Evolutionary conservation across 2,888 invertebrate genomes (phyloP), one percentile per base, ranked within the genome.

Genomic region (Lamellibrachia columna): DNA sequence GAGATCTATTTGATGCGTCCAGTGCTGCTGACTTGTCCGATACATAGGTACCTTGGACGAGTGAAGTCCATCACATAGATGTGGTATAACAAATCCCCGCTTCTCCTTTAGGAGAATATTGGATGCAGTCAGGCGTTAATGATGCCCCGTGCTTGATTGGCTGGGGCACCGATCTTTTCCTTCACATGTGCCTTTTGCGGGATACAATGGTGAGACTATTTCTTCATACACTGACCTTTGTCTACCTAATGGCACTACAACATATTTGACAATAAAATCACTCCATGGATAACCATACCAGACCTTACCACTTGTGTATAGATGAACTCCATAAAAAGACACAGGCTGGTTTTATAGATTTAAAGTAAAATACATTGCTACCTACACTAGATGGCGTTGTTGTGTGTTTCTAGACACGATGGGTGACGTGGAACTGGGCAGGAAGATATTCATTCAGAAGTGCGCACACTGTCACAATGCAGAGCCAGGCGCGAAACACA

Each of bases 381-480:
- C n/a, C 75, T n/a, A 75, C n/a, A n/a, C 22, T 6, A 22, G 75
- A 22, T 75, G 75, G 40, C 53, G 15, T 7, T 90, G 52, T 92
- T 52, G 58, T 90, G 75, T 93, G 92, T 53, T 93, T 40, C 75
- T 75, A 75, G 91, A 91, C 91, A 40, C 15, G 53, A 53, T 53
- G 53, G 99, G 99, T 95, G 98, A 99, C 97, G 97, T 98, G 97
- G 99, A 99, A 97, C 99, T 99, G 96, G 99, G 99, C 96, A 99
- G 99, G 97, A 99, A 99, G 97, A 90, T 98, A 95, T 99, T 99
- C 96, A 98, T 99, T 93, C 98, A 98, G 97, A 98, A 98, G 96
- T 99, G 99, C 97, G 97, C 98, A 53, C 99, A 99, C 96, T 99
- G 99, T 96, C 99, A 99, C 97, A 99, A 99, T 92, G 98, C 98